These are phyloP conservation scores for Rhagologus leucostigma DNA, from an alignment of 2,113 vertebrate genomes.

Conservation along the genomic window DNA sequence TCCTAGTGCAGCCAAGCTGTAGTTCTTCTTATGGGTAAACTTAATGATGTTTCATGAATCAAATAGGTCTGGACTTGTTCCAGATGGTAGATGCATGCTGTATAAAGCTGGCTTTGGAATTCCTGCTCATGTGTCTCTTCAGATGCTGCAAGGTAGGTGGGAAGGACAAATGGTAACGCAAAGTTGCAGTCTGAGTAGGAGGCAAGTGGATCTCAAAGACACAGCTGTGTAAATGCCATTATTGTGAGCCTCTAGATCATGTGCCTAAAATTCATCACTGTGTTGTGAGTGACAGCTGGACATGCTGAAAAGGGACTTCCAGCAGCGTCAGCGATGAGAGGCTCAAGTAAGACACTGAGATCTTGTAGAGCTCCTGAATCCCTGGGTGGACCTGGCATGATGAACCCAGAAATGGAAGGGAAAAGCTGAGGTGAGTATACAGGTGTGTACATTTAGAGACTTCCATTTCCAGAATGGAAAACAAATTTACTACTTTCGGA, in stretches of 20 bases:
- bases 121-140: neutral
- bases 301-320: accelerated
- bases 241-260: neutral
- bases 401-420: neutral
- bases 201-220: neutral
- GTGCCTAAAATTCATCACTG: neutral
- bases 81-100: neutral
- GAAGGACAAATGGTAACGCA: neutral
- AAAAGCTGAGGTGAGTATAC: neutral
- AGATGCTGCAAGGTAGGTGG: neutral
- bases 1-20: neutral
- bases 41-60: neutral
- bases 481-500: accelerated
- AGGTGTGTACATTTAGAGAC: neutral
- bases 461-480: neutral
- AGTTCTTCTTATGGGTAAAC: neutral
- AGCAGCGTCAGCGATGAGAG: accelerated
- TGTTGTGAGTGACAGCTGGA: neutral
- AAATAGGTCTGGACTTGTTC: neutral
- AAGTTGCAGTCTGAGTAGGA: neutral
- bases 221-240: neutral
- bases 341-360: neutral
- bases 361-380: neutral
- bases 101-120: neutral
- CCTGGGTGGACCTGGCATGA: neutral